Base-by-base conservation (phyloP, 2,888 invertebrate genomes). In the Hemaris fuciformis region DNA sequence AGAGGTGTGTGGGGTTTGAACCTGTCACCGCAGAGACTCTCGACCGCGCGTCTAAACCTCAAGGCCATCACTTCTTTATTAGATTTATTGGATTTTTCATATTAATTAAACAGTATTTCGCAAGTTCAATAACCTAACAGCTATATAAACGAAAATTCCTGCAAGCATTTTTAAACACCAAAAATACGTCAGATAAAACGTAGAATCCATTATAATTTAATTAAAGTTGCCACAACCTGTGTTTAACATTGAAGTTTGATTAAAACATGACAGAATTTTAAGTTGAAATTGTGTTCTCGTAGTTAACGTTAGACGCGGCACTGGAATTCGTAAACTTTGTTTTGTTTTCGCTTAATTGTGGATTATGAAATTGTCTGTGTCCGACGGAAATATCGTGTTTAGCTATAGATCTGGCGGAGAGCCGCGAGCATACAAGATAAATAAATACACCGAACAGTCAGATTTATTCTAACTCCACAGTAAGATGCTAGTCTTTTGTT, bases 201-300 rank as follows among this genome's bases (percentile, higher is more conserved):
- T 23, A 23, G 10, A 53, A 18, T 43, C 43, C 43, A 27, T 60
- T 60, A 41, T 60, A 53, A 60, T 53, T 56, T 60, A 60, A 56
- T 53, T 60, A 42, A 56, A 53, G 41, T 42, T 53, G 27, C 46
- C 53, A 56, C 41, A 53, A 56, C 41, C 53, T 42, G 60, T 25
- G 60, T 60, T 59, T 42, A 59, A 46, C 31, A 53, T 38, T n/a
- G 18, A 60, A 53, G 23, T 60, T 60, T 56, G 53, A 56, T 60
- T 60, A 60, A 60, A 60, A 56, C 38, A 60, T 43, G 27, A 56
- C 25, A 20, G 41, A 60, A 56, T 60, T 60, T 53, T 60, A 60
- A 60, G 60, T 60, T 60, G 27, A 59, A 59, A 59, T 59, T 59
- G 31, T 27, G 42, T 60, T 60, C 43, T 27, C 27, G 53, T 25